Evolutionary conservation across 2,888 invertebrate species (phyloP), one percentile per base, ranked within the genome.

Genomic region (Athalia rosae): DNA sequence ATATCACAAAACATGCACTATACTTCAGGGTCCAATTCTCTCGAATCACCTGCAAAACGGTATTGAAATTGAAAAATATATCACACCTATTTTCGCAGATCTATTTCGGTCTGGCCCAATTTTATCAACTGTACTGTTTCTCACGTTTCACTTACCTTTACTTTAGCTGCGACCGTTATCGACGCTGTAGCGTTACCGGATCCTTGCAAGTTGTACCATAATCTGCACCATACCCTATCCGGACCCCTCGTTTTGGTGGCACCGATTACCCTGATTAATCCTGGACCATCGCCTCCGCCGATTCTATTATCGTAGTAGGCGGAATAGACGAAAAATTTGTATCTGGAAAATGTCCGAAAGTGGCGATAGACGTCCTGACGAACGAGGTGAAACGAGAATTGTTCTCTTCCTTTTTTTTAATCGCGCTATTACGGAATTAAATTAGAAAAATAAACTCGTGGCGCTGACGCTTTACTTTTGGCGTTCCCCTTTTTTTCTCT

Each of bases 1-100:
- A 98, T 80, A 97, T 91, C 45, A 98, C 93, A 89, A 97, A 98
- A 84, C 96, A 95, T 7, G 98, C 98, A 87, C 96, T 97, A 90
- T 96, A 98, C 87, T 96, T 96, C 45, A 98, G 91, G 88, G 96
- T 97, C 98, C 98, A 98, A 88, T 98, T 97, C 89, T 98, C 98
- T 41, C 97, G 92, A 78, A 98, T 97, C 3, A 96, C 94, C 95
- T 94, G 85, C 53, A 53, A 81, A 79, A 45, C 9, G 77, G 53
- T 67, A 77, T 15, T 8, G 67, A n/a, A 13, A 71, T 77, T 69
- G 5, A 11, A 59, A 45, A 50, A 56, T 3, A 13, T 8, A 7
- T 8, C 6, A 67, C 13, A 8, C 15, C 62, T 74, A 41, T 9
- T n/a, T 8, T 15, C 48, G 5, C 53, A 61, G 28, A 47, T 59